Conservation (phyloP, 2,797 vertebrate genomes). For the Leptoclinus maculatus region DNA sequence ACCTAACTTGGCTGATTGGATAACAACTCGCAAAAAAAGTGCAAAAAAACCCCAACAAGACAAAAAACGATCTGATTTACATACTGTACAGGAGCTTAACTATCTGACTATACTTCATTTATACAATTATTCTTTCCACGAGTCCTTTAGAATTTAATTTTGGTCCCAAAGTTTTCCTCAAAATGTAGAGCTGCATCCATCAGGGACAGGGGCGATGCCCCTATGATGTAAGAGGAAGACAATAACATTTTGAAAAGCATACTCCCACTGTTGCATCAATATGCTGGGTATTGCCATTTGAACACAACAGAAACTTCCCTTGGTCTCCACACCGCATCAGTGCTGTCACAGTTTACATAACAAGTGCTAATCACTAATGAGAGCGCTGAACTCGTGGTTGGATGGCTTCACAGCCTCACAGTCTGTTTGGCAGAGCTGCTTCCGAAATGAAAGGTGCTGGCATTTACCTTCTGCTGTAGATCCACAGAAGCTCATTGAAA, state of each 20-base stretch:
- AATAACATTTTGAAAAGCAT: not conserved
- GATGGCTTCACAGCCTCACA: conserved; percentile 51
- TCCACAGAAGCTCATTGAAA: conserved; percentile 73
- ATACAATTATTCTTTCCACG: not conserved
- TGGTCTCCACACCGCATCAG: conserved; percentile 50
- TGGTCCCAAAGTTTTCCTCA: not conserved
- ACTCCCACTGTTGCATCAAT: conserved; percentile 23
- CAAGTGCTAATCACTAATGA: conserved; percentile 57
- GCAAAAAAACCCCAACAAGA: not conserved
- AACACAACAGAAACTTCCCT: conserved; percentile 33
- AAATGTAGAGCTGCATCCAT: not conserved
- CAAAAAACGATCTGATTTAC: not conserved
- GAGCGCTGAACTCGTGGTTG: conserved; percentile 47
- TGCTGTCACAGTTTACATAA: conserved; percentile 53
- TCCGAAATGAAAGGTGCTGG: conserved; percentile 64
- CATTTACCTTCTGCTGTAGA: conserved; percentile 68
- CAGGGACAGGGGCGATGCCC: not conserved
- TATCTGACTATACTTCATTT: not conserved
- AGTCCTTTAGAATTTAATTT: not conserved
- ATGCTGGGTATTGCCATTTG: conserved; percentile 24
- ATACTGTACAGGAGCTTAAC: not conserved
- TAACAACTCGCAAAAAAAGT: not conserved
- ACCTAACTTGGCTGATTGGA: not conserved
- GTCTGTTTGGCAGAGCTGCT: conserved; percentile 57
- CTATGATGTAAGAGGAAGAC: not conserved